A percentile compares a stretch with the other conserved stretches of the same genome.
Conservation (phyloP, 2,888 invertebrate genomes). For the Baronia brevicornis region DNA sequence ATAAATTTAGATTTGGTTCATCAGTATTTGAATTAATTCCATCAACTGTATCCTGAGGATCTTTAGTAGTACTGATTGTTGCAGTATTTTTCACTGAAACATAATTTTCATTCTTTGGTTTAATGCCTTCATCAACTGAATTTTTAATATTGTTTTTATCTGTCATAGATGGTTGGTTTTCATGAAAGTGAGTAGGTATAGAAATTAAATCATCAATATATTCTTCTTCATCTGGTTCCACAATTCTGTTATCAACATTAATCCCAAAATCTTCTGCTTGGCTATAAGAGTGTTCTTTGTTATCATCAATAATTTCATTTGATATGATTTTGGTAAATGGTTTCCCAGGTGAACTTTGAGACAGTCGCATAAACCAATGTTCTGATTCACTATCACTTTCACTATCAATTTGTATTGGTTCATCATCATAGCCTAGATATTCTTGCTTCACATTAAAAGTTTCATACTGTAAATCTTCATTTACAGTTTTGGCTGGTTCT, state of each 20-base stretch:
- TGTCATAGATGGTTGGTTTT: conserved; percentile 15
- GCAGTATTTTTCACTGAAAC: background rate
- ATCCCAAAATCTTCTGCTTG: conserved; percentile 42
- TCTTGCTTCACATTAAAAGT: conserved; percentile 59
- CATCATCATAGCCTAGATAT: conserved; percentile 53
- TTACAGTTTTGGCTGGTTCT: conserved; percentile 42
- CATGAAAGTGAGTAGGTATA: conserved; percentile 28
- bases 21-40: conserved; percentile 21
- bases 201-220: conserved; percentile 45
- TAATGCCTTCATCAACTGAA: background rate
- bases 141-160: conserved; percentile 5
- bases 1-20: conserved; percentile 17
- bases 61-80: background rate
- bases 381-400: conserved; percentile 72
- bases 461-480: conserved; percentile 48
- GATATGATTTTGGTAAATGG: conserved; percentile 36
- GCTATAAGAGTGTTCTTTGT: conserved; percentile 54
- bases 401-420: conserved; percentile 48
- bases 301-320: conserved; percentile 23
- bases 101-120: background rate
- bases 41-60: conserved; percentile 32
- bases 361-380: conserved; percentile 68
- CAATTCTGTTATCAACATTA: conserved; percentile 28
- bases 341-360: conserved; percentile 65
- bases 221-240: conserved; percentile 36